These are phyloP conservation scores for Aythya fuligula DNA, from an alignment of 2,797 vertebrate species.

Conservation along the genomic window DNA sequence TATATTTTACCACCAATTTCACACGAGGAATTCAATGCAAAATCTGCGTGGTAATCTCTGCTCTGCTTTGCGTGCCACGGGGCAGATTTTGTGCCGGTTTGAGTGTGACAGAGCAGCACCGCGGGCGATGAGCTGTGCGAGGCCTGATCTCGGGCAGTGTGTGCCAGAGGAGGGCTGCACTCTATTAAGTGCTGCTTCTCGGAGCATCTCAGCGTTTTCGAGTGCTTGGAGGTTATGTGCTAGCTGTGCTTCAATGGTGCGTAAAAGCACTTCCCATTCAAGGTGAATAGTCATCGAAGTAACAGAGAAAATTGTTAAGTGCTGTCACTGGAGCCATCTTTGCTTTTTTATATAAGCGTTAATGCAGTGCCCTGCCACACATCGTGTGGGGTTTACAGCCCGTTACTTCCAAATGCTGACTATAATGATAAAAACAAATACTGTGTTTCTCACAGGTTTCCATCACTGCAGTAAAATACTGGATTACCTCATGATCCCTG, in stretches of 20 bases:
- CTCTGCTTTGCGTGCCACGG: accelerated
- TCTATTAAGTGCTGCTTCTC: not conserved
- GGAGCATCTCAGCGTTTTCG: not conserved
- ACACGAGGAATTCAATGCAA: not conserved
- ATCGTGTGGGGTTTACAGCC: not conserved
- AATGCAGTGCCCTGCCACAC: conserved; percentile 5
- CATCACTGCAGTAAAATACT: not conserved
- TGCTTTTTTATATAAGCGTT: not conserved
- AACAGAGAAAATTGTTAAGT: conserved; percentile 43
- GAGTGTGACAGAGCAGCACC: not conserved
- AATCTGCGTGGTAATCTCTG: not conserved
- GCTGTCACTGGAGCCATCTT: not conserved
- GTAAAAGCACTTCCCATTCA: conserved; percentile 42
- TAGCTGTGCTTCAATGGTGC: conserved; percentile 5
- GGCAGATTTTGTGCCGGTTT: not conserved
- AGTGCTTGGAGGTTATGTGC: not conserved
- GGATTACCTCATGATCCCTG: not conserved
- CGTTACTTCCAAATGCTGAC: not conserved
- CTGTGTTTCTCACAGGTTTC: not conserved
- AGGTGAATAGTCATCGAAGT: conserved; percentile 24
- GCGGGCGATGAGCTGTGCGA: not conserved
- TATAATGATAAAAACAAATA: conserved; percentile 35
- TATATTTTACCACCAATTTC: conserved; percentile 20
- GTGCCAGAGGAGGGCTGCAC: not conserved
- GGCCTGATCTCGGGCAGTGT: accelerated